A percentile compares a stretch with the other conserved stretches of the same genome.
Evolutionary conservation across 2,797 vertebrate species (phyloP).

Genomic region (Cynopterus sphinx): DNA sequence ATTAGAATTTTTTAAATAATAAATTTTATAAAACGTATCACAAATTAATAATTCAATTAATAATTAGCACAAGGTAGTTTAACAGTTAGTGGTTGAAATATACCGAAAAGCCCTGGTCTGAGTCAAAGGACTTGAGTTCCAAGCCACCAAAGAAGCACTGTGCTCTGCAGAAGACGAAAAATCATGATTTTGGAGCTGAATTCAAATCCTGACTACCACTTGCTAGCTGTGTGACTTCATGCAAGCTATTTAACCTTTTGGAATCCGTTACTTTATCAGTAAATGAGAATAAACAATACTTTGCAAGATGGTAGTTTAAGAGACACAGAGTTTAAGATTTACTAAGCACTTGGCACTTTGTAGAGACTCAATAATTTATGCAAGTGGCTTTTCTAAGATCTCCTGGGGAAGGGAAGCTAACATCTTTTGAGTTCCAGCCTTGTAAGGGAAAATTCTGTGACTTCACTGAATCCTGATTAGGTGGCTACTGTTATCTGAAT

Average conservation of each 20-base stretch:
- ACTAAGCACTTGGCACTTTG: not conserved
- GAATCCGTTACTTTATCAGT: not conserved
- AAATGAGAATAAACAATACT: not conserved
- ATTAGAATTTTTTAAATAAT: not conserved
- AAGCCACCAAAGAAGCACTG: not conserved
- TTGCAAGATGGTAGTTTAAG: not conserved
- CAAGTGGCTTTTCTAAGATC: not conserved
- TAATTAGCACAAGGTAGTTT: not conserved
- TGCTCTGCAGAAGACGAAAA: not conserved
- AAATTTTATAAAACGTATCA: not conserved
- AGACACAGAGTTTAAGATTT: not conserved
- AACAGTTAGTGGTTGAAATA: not conserved
- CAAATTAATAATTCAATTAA: not conserved
- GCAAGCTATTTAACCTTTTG: not conserved
- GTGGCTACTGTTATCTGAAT: conserved; percentile 28
- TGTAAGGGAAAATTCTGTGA: not conserved
- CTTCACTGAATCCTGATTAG: conserved; percentile 48
- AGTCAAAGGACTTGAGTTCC: not conserved
- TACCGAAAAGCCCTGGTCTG: not conserved
- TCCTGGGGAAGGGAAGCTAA: not conserved
- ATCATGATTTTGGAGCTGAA: not conserved
- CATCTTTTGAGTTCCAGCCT: not conserved
- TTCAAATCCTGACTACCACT: conserved; percentile 11
- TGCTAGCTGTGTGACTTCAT: not conserved
- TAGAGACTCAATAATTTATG: not conserved